These are phyloP conservation scores for Acrocera orbiculus DNA, from an alignment of 2,888 invertebrate genomes.

Conservation along the genomic window DNA sequence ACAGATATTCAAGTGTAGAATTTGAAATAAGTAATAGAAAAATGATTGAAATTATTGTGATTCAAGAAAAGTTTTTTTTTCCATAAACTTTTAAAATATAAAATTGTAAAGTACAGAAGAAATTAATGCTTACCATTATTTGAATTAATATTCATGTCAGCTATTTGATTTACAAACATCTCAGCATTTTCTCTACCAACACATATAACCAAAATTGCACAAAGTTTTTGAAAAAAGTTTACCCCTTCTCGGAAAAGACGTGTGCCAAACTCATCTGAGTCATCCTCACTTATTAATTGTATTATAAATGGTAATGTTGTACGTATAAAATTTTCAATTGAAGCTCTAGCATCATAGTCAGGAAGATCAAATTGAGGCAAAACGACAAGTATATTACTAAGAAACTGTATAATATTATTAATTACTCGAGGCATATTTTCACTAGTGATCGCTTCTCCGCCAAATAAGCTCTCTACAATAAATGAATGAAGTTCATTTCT, in stretches of 20 bases:
- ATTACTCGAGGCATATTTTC: slow-evolving; percentile 21
- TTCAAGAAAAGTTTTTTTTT: no score
- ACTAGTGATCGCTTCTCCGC: slow-evolving; percentile 20
- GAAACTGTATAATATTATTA: slow-evolving; percentile 21
- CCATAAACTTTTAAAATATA: not conserved
- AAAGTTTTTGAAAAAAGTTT: slow-evolving; percentile 23
- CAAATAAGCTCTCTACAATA: slow-evolving; percentile 20
- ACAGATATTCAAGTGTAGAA: no score
- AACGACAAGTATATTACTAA: slow-evolving; percentile 20
- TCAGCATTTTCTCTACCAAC: slow-evolving; percentile 25
- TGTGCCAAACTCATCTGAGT: slow-evolving; percentile 19
- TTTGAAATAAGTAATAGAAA: not conserved
- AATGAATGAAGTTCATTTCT: slow-evolving; percentile 21
- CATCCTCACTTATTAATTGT: slow-evolving; percentile 17
- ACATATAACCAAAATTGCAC: slow-evolving; percentile 24
- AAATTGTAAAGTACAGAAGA: not conserved
- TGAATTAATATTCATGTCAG: slow-evolving; percentile 18
- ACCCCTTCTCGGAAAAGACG: slow-evolving; percentile 21
- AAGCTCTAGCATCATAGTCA: slow-evolving; percentile 26
- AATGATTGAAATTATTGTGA: not conserved
- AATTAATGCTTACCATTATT: slow-evolving; percentile 11
- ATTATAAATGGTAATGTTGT: slow-evolving; percentile 21
- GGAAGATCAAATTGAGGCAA: slow-evolving; percentile 25
- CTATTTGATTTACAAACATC: slow-evolving; percentile 24
- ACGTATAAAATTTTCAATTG: slow-evolving; percentile 24